phyloP scores from a whole-genome alignment of 2,113 vertebrate genomes.

The Tragulus kanchil region DNA sequence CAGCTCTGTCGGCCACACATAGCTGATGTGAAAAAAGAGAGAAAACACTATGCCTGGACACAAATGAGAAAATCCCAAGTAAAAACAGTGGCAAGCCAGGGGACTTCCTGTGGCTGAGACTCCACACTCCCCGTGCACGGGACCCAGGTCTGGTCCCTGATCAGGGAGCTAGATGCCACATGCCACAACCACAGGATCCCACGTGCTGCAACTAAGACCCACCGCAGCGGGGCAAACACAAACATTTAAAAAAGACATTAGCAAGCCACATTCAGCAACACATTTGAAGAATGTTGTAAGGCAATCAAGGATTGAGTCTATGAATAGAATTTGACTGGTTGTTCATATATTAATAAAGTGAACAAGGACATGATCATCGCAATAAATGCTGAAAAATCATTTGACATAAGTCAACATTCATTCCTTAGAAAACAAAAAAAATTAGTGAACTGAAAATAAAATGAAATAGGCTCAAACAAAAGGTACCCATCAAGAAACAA shows the following conservation, averaged over 20 bases:
- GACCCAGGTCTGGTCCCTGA: neutral
- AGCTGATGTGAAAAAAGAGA: accelerated
- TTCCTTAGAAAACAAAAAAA: neutral
- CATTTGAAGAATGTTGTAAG: neutral
- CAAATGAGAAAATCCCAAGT: neutral
- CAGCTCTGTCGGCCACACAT: accelerated
- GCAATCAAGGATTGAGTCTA: accelerated
- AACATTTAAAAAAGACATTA: accelerated
- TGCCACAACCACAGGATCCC: neutral
- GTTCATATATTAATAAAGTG: neutral
- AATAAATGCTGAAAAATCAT: neutral
- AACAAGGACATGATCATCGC: accelerated
- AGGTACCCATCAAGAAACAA: neutral
- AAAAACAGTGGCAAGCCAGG: neutral
- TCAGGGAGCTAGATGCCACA: neutral
- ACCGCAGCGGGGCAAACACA: accelerated
- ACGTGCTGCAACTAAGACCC: neutral
- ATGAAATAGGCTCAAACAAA: neutral
- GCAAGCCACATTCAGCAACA: neutral
- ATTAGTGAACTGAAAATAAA: neutral
- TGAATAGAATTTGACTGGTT: accelerated
- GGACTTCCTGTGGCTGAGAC: neutral
- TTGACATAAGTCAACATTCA: neutral
- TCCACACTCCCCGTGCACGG: neutral
- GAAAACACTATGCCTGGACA: accelerated